These are phyloP conservation scores for Brachymystax lenok DNA, from an alignment of 2,797 vertebrate species.

Conservation along the genomic window DNA sequence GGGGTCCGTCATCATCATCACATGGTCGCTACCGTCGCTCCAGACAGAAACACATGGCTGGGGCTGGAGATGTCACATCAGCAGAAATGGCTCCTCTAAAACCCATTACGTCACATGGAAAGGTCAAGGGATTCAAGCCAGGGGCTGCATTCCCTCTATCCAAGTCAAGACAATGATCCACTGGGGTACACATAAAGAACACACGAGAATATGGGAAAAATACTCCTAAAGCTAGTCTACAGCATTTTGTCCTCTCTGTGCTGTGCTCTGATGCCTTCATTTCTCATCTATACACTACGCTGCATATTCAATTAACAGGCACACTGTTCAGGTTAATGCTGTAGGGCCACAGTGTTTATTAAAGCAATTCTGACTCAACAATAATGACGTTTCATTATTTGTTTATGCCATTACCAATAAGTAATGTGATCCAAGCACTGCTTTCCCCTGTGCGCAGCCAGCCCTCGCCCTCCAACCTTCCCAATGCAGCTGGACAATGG, in stretches of 20 bases:
- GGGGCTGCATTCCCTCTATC: background rate
- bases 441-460: background rate
- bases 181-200: background rate
- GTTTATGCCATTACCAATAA: background rate
- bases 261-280: background rate
- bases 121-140: background rate
- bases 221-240: background rate
- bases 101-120: background rate
- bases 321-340: background rate
- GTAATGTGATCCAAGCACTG: background rate
- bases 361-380: background rate
- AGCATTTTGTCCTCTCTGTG: background rate
- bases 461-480: background rate
- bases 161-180: background rate
- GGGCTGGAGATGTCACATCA: slow-evolving; percentile 8
- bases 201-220: background rate
- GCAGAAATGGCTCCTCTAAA: background rate
- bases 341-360: background rate
- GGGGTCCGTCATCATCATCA: background rate
- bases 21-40: background rate
- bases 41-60: background rate
- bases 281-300: background rate
- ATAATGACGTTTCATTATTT: background rate
- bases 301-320: background rate
- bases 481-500: background rate